Percentiles rank a stretch among this genome's conserved stretches.
Conservation (phyloP, 2,113 vertebrate species). For the Nothobranchius furzeri region DNA sequence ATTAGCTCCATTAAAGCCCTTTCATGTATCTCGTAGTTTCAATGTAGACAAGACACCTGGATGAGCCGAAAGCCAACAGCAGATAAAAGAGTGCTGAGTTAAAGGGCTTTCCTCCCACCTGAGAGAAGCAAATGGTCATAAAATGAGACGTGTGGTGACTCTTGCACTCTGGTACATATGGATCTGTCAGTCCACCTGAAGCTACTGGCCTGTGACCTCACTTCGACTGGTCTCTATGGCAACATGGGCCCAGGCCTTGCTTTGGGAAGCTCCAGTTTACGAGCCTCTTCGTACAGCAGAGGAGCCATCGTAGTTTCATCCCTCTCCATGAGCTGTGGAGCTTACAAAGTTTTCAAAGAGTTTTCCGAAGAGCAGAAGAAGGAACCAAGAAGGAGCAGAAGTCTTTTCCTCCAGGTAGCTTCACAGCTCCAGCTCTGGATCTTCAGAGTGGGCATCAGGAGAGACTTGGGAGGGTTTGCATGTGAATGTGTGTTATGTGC, state of each 20-base stretch:
- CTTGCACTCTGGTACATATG: slow-evolving; percentile 57
- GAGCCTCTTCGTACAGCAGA: slow-evolving; percentile 32
- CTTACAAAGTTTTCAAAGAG: slow-evolving; percentile 37
- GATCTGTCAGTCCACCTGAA: slow-evolving; percentile 44
- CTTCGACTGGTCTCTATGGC: slow-evolving; percentile 55
- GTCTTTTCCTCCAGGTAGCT: slow-evolving; percentile 47
- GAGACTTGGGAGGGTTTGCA: slow-evolving; percentile 43
- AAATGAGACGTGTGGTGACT: slow-evolving; percentile 69
- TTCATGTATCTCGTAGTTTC: slow-evolving; percentile 53
- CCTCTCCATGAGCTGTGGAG: slow-evolving; percentile 44
- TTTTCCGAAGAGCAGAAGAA: slow-evolving; percentile 47
- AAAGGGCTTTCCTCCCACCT: slow-evolving; percentile 39
- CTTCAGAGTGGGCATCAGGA: slow-evolving; percentile 29
- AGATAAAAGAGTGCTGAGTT: slow-evolving; percentile 46
- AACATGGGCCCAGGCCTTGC: slow-evolving; percentile 37
- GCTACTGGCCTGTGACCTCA: slow-evolving; percentile 29
- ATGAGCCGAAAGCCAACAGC: slow-evolving; percentile 62
- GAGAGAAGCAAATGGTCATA: slow-evolving; percentile 79
- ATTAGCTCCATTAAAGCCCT: slow-evolving; percentile 74
- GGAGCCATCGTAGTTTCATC: slow-evolving; percentile 31
- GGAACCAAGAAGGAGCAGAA: slow-evolving; percentile 33
- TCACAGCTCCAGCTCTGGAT: slow-evolving; percentile 53
- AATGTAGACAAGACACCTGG: slow-evolving; percentile 15
- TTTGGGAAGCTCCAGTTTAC: slow-evolving; percentile 6
- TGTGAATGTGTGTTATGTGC: slow-evolving; percentile 24